phyloP scores from a whole-genome alignment of 1,140 invertebrate genomes.

The Chironomus tepperi region DNA sequence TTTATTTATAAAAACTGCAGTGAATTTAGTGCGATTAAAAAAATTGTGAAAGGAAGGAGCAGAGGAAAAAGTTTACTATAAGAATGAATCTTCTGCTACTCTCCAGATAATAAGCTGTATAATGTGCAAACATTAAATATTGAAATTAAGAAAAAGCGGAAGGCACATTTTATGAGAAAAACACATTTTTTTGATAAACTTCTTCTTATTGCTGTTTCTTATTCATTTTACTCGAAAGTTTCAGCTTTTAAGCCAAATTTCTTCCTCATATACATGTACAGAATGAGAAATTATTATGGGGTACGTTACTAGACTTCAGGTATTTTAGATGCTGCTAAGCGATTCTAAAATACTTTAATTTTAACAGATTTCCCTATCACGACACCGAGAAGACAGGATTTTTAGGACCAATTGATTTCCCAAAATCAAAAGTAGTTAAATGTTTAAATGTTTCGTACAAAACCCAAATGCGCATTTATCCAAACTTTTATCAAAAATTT shows the following conservation, averaged over 20 bases:
- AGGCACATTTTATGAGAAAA: neutral
- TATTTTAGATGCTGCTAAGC: too few species aligned
- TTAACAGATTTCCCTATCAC: too few species aligned
- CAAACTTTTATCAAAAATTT: neutral
- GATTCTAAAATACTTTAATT: too few species aligned
- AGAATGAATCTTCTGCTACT: neutral
- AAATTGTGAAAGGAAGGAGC: neutral
- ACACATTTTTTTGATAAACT: constrained; percentile 9
- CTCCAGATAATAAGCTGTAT: constrained; percentile 17
- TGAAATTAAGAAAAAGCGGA: constrained; percentile 20
- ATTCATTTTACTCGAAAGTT: too few species aligned
- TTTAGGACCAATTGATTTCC: too few species aligned
- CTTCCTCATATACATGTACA: too few species aligned
- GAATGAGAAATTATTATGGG: too few species aligned
- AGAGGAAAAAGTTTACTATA: neutral
- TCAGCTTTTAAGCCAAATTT: too few species aligned
- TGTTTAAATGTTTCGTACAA: too few species aligned
- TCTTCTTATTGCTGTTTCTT: neutral
- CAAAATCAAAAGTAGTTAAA: too few species aligned
- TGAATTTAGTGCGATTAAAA: constrained; percentile 25
- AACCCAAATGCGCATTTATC: neutral
- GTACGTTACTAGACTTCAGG: too few species aligned
- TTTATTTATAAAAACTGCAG: constrained; percentile 26
- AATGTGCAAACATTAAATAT: constrained; percentile 20
- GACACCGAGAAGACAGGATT: too few species aligned